Percentiles rank a stretch among this genome's conserved stretches.
Evolutionary conservation across 2,888 invertebrate genomes (phyloP).

Genomic region (Calameuta idolon): DNA sequence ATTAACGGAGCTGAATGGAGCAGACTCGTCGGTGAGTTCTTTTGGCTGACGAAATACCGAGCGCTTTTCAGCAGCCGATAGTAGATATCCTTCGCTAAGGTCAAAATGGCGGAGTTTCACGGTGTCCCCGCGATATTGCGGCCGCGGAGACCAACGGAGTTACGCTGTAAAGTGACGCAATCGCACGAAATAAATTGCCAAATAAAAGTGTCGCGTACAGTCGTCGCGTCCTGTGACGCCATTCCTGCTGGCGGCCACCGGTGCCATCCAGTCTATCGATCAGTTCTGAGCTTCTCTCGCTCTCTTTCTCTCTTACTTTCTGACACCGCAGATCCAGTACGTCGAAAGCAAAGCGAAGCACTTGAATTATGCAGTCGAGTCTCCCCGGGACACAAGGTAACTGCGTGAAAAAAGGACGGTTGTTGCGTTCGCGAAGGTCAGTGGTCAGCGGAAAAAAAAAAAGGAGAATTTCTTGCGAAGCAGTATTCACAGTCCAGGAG

Average conservation of each 20-base stretch:
- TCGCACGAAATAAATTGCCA: conserved; percentile 45
- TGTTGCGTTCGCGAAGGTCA: background rate
- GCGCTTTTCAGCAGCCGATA: conserved; percentile 29
- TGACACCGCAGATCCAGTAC: background rate
- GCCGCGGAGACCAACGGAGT: conserved; percentile 34
- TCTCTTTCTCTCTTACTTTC: background rate
- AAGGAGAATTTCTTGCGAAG: background rate
- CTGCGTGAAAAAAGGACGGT: background rate
- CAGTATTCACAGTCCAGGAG: background rate
- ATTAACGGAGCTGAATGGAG: conserved; percentile 19
- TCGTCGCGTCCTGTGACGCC: background rate
- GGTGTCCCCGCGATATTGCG: conserved; percentile 37
- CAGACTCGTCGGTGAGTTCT: background rate
- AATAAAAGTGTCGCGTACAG: conserved; percentile 24
- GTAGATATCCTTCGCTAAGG: conserved; percentile 64
- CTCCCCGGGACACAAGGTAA: background rate
- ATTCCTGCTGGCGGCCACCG: background rate
- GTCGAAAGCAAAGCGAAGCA: background rate
- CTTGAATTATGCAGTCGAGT: background rate
- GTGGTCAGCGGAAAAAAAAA: background rate
- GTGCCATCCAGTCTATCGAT: conserved; percentile 2
- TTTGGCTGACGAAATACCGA: conserved; percentile 27
- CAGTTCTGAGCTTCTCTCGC: background rate
- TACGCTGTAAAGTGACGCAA: conserved; percentile 39
- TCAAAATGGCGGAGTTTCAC: conserved; percentile 58